Percentiles rank a stretch among this genome's conserved stretches.
Evolutionary conservation across 1,140 invertebrate genomes (phyloP).

Genomic region (Psilanteris sp.): DNA sequence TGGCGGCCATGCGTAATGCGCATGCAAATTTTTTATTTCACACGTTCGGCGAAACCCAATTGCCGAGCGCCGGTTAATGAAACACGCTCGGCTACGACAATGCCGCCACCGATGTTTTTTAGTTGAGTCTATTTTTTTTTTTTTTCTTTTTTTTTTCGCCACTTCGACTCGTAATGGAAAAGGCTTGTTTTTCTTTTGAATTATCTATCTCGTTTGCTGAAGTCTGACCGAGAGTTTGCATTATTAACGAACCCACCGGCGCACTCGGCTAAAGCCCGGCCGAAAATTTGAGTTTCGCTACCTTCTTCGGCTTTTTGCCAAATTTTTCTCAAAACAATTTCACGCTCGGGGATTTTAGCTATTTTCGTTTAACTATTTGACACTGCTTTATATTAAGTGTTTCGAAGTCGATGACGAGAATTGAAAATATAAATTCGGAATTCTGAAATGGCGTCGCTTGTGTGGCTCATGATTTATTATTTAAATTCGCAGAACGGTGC

Average conservation of each 20-base stretch:
- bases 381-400: no score
- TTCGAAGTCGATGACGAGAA: no score
- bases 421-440: no score
- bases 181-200: slow-evolving; percentile 51
- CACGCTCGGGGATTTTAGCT: no score
- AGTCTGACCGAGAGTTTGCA: slow-evolving; percentile 21
- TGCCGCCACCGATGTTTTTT: background rate
- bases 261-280: background rate
- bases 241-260: slow-evolving; percentile 34
- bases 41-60: background rate
- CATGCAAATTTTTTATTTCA: slow-evolving; percentile 26
- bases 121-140: background rate
- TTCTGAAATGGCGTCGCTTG: no score
- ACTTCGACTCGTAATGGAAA: slow-evolving; percentile 41
- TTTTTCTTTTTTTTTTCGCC: slow-evolving; percentile 14
- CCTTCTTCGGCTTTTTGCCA: no score
- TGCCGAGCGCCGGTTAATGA: slow-evolving; percentile 14
- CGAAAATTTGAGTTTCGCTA: background rate
- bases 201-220: slow-evolving; percentile 38
- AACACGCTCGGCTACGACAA: slow-evolving; percentile 8
- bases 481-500: no score
- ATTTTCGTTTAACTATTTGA: no score
- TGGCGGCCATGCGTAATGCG: slow-evolving; percentile 21
- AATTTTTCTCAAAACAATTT: no score
- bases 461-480: no score